Evolutionary conservation across 1,140 invertebrate genomes (phyloP).

Genomic region (Nebria ingens): DNA sequence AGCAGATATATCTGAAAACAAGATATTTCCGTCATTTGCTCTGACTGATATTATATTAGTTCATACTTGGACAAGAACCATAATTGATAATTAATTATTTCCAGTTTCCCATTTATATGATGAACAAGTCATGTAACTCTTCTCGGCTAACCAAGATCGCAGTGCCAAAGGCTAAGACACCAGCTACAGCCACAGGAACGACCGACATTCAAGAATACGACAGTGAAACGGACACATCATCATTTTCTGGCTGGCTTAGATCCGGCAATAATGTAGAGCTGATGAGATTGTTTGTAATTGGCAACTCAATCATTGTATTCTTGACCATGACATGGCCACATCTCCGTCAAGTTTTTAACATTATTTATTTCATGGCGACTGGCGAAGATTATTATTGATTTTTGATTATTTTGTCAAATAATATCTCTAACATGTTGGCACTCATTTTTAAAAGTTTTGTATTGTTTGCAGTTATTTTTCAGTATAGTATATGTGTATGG

Average conservation of each 20-base stretch:
- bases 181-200: too few relatives aligned
- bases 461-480: constrained; percentile 32
- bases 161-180: too few relatives aligned
- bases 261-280: constrained; percentile 40
- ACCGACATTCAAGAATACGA: too few relatives aligned
- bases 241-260: constrained; percentile 40
- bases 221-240: constrained; percentile 24
- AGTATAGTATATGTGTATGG: constrained; percentile 39
- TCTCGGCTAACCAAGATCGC: too few relatives aligned
- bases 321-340: constrained; percentile 43
- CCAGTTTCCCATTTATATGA: too few relatives aligned
- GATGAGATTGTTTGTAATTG: constrained; percentile 43
- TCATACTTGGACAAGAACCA: too few relatives aligned
- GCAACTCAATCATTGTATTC: constrained; percentile 42
- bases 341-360: constrained; percentile 31
- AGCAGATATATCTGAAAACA: too few relatives aligned
- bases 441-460: constrained; percentile 33
- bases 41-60: too few relatives aligned
- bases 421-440: constrained; percentile 27
- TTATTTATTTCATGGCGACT: constrained; percentile 22
- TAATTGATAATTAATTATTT: too few relatives aligned
- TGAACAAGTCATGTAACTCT: too few relatives aligned
- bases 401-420: constrained; percentile 10
- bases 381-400: constrained; percentile 10
- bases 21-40: too few relatives aligned